Evolutionary conservation across 2,113 vertebrate species (phyloP).

Genomic region (Desmodus rotundus): DNA sequence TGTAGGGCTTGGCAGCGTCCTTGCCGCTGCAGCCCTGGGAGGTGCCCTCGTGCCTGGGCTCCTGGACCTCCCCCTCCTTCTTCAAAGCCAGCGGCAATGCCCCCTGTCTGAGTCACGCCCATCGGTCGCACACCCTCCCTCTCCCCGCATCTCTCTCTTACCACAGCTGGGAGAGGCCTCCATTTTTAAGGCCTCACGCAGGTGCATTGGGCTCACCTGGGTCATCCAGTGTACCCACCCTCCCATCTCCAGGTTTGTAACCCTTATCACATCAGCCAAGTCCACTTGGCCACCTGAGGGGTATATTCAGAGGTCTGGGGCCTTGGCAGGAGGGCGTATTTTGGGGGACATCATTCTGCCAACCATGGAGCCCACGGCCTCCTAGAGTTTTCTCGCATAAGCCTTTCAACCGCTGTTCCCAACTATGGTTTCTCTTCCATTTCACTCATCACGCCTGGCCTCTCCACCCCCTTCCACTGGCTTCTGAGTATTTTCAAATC

Average conservation of each 20-base stretch:
- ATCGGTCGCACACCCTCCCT: background rate
- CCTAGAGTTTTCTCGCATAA: accelerated
- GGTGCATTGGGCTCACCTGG: background rate
- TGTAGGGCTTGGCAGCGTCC: accelerated
- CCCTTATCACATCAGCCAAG: background rate
- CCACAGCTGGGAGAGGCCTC: background rate
- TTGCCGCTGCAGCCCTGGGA: background rate
- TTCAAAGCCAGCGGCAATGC: background rate
- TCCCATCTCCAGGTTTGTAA: accelerated
- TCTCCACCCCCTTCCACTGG: background rate
- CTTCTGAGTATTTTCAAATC: background rate
- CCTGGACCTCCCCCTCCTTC: accelerated
- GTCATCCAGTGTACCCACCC: accelerated
- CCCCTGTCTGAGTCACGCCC: background rate
- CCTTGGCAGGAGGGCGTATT: accelerated
- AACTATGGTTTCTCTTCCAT: background rate
- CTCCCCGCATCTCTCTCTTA: accelerated
- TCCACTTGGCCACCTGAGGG: no score
- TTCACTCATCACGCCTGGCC: background rate
- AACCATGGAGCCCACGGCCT: accelerated
- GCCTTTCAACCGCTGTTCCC: accelerated
- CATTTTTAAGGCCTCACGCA: background rate
- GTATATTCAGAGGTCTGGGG: no score
- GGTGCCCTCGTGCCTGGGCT: accelerated
- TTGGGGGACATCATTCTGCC: background rate